phyloP scores from a whole-genome alignment of 2,888 invertebrate genomes.

The Caenorhabditis sp. region DNA sequence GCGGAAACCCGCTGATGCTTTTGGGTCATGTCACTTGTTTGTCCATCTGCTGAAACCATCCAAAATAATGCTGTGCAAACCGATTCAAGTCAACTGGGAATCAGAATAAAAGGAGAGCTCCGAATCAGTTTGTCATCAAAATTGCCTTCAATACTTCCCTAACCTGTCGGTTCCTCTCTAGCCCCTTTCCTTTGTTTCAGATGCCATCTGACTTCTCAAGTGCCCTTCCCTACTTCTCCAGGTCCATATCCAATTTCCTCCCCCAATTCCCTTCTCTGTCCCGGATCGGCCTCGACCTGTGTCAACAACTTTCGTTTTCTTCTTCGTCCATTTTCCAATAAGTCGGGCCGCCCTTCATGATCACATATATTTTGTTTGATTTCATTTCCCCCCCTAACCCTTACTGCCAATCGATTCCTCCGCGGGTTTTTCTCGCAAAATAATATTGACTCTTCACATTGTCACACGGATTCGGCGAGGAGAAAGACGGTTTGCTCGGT shows the following conservation, averaged over 20 bases:
- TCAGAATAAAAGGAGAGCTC: constrained; percentile 24
- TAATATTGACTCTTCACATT: constrained; percentile 52
- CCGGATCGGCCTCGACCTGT: constrained; percentile 27
- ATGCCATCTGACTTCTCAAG: no score
- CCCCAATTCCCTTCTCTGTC: no score
- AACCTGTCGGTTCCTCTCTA: neutral
- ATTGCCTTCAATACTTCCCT: no score
- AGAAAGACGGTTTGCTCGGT: constrained; percentile 7
- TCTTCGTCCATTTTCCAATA: constrained; percentile 46
- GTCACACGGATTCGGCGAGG: constrained; percentile 12
- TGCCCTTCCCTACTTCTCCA: neutral
- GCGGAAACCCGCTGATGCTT: constrained; percentile 24
- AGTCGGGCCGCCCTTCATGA: constrained; percentile 43
- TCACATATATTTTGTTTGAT: constrained; percentile 59
- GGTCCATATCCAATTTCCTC: constrained; percentile 41
- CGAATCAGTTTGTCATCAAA: no score
- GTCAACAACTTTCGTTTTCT: constrained; percentile 56
- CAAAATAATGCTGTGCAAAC: constrained; percentile 48
- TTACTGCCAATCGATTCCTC: constrained; percentile 49
- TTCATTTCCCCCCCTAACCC: no score
- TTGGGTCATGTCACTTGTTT: constrained; percentile 21
- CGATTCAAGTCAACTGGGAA: neutral
- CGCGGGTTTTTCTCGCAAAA: constrained; percentile 54
- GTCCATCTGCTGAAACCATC: neutral
- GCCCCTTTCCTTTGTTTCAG: neutral